Evolutionary conservation across 2,888 invertebrate species (phyloP).

Genomic region (Drosophila setosimentum): DNA sequence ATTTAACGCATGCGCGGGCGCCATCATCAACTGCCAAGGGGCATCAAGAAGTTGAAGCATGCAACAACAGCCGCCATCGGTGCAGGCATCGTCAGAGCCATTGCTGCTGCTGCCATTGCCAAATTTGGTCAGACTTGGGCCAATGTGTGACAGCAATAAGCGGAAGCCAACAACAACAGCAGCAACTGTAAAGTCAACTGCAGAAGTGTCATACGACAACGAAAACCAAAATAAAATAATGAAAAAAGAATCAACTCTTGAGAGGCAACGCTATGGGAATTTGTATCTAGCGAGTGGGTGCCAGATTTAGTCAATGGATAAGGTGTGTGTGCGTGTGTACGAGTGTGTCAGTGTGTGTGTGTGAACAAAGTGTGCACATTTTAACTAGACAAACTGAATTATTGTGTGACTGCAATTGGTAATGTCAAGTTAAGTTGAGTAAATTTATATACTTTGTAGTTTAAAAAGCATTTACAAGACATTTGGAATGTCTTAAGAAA

Average conservation of each 20-base stretch:
- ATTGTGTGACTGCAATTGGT: slow-evolving; percentile 27
- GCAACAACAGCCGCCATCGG: slow-evolving; percentile 45
- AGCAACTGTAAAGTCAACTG: slow-evolving; percentile 34
- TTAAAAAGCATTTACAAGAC: neutral
- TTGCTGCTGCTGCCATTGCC: slow-evolving; percentile 55
- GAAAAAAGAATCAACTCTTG: slow-evolving; percentile 58
- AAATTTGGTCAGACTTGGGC: slow-evolving; percentile 71
- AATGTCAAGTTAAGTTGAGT: slow-evolving; percentile 15
- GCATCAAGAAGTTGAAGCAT: slow-evolving; percentile 45
- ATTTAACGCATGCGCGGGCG: slow-evolving; percentile 76
- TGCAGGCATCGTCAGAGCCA: slow-evolving; percentile 13
- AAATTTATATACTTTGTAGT: neutral
- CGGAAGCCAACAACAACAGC: slow-evolving; percentile 60
- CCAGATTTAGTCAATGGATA: slow-evolving; percentile 41
- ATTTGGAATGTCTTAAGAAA: neutral
- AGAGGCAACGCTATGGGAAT: slow-evolving; percentile 66
- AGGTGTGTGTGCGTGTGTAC: slow-evolving; percentile 46
- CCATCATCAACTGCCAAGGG: slow-evolving; percentile 73
- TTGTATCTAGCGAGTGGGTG: slow-evolving; percentile 69
- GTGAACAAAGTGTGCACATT: slow-evolving; percentile 25
- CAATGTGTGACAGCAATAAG: slow-evolving; percentile 58
- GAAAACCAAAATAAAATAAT: neutral
- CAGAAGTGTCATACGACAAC: slow-evolving; percentile 56
- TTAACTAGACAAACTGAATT: slow-evolving; percentile 35
- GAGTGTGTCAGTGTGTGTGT: slow-evolving; percentile 17